Percentiles rank a stretch among this genome's conserved stretches.
These are phyloP conservation scores for Synergus japonicus DNA, from an alignment of 2,888 invertebrate genomes.

Conservation along the genomic window DNA sequence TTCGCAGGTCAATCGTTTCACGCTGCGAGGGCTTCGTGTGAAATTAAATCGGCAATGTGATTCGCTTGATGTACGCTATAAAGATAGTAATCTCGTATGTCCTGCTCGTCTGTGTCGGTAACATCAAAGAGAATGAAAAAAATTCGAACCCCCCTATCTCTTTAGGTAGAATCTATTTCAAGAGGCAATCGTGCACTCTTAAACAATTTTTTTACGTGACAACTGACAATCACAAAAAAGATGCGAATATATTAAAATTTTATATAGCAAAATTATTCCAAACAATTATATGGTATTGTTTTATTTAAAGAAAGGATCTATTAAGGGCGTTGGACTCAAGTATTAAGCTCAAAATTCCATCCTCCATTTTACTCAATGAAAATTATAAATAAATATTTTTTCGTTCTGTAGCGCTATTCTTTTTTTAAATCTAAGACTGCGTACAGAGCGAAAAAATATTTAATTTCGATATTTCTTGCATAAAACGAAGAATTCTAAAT, in stretches of 20 bases:
- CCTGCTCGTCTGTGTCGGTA: slow-evolving; percentile 29
- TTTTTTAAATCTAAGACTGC: too few relatives aligned
- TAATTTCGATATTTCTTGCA: too few relatives aligned
- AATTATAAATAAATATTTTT: too few relatives aligned
- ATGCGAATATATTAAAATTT: neutral
- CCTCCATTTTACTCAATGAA: too few relatives aligned
- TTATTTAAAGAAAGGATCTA: too few relatives aligned
- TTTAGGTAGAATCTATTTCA: slow-evolving; percentile 15
- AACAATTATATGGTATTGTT: too few relatives aligned
- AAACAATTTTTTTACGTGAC: neutral
- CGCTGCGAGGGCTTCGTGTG: slow-evolving; percentile 31
- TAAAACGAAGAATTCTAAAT: too few relatives aligned
- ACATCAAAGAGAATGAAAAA: slow-evolving; percentile 29
- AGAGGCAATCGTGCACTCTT: neutral
- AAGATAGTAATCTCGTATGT: slow-evolving; percentile 34
- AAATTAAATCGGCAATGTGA: slow-evolving; percentile 39
- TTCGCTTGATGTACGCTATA: slow-evolving; percentile 37
- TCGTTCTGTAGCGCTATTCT: too few relatives aligned
- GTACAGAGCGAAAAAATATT: too few relatives aligned
- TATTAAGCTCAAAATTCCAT: too few relatives aligned
- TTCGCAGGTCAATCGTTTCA: slow-evolving; percentile 37
- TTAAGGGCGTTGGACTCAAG: too few relatives aligned
- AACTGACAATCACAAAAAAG: neutral
- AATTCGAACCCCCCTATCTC: slow-evolving; percentile 28
- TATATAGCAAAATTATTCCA: too few relatives aligned